Evolutionary conservation across 1,140 invertebrate genomes (phyloP).

Genomic region (Asobara japonica): DNA sequence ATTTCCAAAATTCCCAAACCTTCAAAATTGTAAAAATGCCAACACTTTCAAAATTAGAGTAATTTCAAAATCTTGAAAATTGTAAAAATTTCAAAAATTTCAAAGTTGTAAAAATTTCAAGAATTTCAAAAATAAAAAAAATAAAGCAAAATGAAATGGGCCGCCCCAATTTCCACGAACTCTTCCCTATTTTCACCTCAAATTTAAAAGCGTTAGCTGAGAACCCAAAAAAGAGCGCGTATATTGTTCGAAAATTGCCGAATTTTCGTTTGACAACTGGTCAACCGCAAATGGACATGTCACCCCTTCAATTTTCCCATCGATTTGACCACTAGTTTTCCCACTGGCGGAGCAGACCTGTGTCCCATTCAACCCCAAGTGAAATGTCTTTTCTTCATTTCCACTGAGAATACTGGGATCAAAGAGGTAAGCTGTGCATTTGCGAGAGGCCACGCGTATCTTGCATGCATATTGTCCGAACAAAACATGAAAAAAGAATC

Average conservation of each 20-base stretch:
- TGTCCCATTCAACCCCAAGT: conserved; percentile 31
- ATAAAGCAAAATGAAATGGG: too few relatives aligned
- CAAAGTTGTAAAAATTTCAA: too few relatives aligned
- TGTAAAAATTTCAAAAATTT: too few relatives aligned
- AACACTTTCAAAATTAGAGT: background rate
- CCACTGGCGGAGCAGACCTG: conserved; percentile 8
- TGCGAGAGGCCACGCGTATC: conserved; percentile 48
- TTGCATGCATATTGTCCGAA: conserved; percentile 36
- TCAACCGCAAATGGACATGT: conserved; percentile 67
- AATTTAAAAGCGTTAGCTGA: background rate
- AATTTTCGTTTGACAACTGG: conserved; percentile 49
- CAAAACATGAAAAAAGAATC: conserved; percentile 37
- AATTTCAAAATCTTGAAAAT: background rate
- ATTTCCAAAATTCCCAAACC: too few relatives aligned
- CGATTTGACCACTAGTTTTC: conserved; percentile 52
- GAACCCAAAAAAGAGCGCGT: background rate
- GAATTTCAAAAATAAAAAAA: too few relatives aligned
- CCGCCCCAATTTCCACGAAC: too few relatives aligned
- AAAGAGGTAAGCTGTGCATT: conserved; percentile 56
- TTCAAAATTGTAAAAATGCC: too few relatives aligned
- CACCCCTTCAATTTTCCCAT: conserved; percentile 59
- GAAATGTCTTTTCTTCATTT: conserved; percentile 50
- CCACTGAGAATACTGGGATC: conserved; percentile 42
- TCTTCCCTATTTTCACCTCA: too few relatives aligned
- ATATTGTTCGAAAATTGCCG: conserved; percentile 5